Conservation (phyloP, 2,888 invertebrate genomes). For the Philereme vetulata region DNA sequence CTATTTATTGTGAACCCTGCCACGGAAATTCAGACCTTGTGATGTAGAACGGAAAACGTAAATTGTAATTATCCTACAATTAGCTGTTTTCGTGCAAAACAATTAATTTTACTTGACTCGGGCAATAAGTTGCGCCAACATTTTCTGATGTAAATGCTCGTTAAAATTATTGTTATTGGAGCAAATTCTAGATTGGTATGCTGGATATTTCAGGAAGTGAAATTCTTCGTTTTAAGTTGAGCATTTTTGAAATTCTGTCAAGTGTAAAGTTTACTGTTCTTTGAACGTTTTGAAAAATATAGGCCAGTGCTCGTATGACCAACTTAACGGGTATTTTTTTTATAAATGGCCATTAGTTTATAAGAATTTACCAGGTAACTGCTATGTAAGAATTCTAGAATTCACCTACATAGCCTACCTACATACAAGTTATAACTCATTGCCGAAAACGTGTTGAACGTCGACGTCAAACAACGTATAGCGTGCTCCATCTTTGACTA, state of each 20-base stretch:
- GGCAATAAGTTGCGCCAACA: slow-evolving; percentile 53
- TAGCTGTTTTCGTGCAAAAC: slow-evolving; percentile 59
- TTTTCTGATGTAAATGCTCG: slow-evolving; percentile 19
- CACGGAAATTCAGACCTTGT: slow-evolving; percentile 22
- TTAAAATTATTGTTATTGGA: slow-evolving; percentile 19
- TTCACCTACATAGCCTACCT: no score
- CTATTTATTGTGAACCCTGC: slow-evolving; percentile 31
- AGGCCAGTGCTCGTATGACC: no score
- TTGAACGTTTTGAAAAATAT: not conserved
- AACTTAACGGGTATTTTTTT: no score
- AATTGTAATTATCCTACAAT: slow-evolving; percentile 54
- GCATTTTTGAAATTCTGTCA: slow-evolving; percentile 7
- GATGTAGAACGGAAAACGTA: slow-evolving; percentile 39
- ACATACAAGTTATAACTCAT: no score
- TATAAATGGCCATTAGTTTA: no score
- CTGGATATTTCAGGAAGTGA: slow-evolving; percentile 20
- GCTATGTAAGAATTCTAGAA: no score
- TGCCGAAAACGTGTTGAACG: no score
- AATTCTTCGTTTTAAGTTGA: not conserved
- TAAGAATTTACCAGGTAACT: no score
- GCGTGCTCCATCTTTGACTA: no score
- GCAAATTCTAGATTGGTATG: slow-evolving; percentile 28
- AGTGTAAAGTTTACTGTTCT: not conserved
- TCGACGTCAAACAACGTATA: no score
- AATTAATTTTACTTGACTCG: slow-evolving; percentile 62